Evolutionary conservation across 2,797 vertebrate species (phyloP).

Genomic region (Falco berigora): DNA sequence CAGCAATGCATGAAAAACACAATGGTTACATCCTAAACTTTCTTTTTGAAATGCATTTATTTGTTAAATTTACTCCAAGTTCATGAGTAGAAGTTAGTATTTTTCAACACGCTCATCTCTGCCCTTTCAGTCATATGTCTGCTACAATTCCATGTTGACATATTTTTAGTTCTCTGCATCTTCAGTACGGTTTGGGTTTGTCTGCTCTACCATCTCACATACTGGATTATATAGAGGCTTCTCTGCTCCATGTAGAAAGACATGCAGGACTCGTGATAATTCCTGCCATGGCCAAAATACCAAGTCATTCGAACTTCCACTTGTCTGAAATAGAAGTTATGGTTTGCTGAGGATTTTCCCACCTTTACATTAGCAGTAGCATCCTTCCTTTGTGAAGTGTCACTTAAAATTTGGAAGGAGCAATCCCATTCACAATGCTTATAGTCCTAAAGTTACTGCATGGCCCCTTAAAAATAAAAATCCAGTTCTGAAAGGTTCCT

Average conservation of each 20-base stretch:
- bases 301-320: background rate
- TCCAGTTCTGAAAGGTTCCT: background rate
- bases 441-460: background rate
- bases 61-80: background rate
- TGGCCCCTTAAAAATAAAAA: background rate
- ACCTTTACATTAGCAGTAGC: background rate
- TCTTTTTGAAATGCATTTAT: background rate
- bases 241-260: background rate
- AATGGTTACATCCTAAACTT: background rate
- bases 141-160: background rate
- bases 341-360: background rate
- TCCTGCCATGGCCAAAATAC: background rate
- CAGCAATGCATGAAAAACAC: background rate
- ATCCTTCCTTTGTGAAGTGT: background rate
- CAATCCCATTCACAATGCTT: background rate
- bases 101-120: background rate
- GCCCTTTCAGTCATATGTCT: background rate
- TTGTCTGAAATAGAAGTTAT: background rate
- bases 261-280: background rate
- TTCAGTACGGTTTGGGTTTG: background rate
- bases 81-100: background rate
- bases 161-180: background rate
- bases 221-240: background rate
- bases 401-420: background rate
- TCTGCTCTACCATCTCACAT: background rate